Percentiles rank a stretch among this genome's conserved stretches.
Evolutionary conservation across 2,113 vertebrate genomes (phyloP).

Genomic region (Thalassarche chlororhynchos): DNA sequence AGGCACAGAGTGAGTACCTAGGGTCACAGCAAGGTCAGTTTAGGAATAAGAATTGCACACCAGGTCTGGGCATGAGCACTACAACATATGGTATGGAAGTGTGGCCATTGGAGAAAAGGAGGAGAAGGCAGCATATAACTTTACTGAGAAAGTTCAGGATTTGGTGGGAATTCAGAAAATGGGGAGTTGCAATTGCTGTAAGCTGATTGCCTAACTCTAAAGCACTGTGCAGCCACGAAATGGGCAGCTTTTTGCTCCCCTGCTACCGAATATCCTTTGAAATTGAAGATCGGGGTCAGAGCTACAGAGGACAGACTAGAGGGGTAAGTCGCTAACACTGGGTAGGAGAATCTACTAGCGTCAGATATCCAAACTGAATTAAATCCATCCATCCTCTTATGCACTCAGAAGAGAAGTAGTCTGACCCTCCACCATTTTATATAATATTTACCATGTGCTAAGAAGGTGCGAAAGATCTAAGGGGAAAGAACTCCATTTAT

Average conservation of each 20-base stretch:
- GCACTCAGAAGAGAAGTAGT: not conserved
- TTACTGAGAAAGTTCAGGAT: not conserved
- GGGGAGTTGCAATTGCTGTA: not conserved
- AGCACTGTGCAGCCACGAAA: not conserved
- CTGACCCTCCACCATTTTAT: not conserved
- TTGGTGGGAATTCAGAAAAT: conserved; percentile 3
- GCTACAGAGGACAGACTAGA: not conserved
- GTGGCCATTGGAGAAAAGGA: not conserved
- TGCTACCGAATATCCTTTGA: not conserved
- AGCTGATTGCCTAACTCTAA: conserved; percentile 15
- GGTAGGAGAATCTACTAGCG: not conserved
- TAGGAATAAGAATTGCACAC: not conserved
- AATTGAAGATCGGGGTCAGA: conserved; percentile 36
- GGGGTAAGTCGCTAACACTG: not conserved
- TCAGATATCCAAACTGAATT: conserved; percentile 14
- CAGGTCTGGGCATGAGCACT: not conserved
- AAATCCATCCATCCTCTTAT: conserved; percentile 24
- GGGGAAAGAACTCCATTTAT: not conserved
- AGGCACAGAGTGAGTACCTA: not conserved
- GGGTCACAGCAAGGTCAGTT: not conserved
- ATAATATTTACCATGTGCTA: not conserved
- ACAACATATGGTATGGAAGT: not conserved
- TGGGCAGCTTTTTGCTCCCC: not conserved
- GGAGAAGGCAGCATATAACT: not conserved
- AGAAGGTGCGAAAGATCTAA: not conserved